These are phyloP conservation scores for Budorcas taxicolor DNA, from an alignment of 2,113 vertebrate species.

Conservation along the genomic window DNA sequence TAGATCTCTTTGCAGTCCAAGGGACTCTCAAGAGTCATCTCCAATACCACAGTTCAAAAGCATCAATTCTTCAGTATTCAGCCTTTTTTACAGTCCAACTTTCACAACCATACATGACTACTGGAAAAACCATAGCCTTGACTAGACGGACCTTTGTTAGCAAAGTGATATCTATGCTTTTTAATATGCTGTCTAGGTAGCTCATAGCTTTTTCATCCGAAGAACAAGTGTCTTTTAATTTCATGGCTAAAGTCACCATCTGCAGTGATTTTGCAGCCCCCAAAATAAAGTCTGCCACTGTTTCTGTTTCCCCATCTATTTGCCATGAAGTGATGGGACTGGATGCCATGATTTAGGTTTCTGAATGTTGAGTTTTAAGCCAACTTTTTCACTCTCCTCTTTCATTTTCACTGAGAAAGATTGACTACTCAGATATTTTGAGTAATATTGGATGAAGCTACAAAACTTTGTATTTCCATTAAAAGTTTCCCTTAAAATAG, in stretches of 20 bases:
- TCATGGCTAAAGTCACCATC: not conserved
- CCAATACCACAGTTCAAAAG: not conserved
- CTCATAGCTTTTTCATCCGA: not conserved
- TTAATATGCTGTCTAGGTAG: not conserved
- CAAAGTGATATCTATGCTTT: not conserved
- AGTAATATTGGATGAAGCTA: not conserved
- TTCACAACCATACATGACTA: not conserved
- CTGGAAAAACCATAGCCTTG: not conserved
- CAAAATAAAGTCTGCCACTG: not conserved
- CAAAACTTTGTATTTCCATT: not conserved
- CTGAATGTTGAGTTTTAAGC: not conserved
- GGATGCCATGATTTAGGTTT: not conserved
- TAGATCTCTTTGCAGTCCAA: not conserved
- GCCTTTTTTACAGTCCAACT: not conserved
- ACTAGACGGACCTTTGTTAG: not conserved
- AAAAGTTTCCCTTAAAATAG: not conserved
- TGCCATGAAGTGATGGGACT: not conserved
- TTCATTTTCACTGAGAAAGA: not conserved
- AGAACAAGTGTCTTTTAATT: not conserved
- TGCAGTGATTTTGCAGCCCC: not conserved
- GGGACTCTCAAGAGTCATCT: not conserved
- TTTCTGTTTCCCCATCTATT: not conserved
- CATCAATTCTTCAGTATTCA: fast-evolving
- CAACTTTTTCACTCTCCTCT: not conserved
- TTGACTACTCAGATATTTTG: not conserved